Conservation (phyloP, 2,888 invertebrate genomes). For the Drosophila kambysellisi region DNA sequence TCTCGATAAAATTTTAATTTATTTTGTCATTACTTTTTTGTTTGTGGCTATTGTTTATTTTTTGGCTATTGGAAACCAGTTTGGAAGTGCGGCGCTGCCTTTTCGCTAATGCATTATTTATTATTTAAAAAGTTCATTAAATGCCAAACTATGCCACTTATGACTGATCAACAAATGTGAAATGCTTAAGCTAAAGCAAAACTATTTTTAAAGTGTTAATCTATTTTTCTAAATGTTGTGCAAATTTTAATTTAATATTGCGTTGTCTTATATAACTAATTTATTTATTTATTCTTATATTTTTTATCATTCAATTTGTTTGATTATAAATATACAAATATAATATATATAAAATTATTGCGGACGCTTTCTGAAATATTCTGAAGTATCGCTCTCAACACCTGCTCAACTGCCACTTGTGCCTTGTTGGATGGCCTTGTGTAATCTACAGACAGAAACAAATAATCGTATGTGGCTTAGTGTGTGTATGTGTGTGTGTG, state of each 20-base stretch:
- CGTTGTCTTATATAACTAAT: not conserved
- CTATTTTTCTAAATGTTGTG: not conserved
- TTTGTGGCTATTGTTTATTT: constrained; percentile 5
- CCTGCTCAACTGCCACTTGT: constrained; percentile 14
- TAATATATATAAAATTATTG: not conserved
- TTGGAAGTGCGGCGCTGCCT: constrained; percentile 39
- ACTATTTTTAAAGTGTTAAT: not conserved
- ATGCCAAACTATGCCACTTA: constrained; percentile 54
- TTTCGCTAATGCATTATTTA: constrained; percentile 46
- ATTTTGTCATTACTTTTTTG: constrained; percentile 28
- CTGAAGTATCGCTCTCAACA: constrained; percentile 15
- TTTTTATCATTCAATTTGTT: not conserved
- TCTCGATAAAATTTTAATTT: constrained; percentile 68
- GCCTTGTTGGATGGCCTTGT: not conserved
- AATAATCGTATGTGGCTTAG: not conserved
- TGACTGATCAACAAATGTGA: not conserved
- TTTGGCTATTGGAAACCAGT: constrained; percentile 46
- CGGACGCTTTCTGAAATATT: not conserved
- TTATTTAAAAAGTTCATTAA: constrained; percentile 52
- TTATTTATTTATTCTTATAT: not conserved
- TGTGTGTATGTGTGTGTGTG: not conserved
- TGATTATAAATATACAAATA: not conserved
- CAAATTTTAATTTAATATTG: not conserved
- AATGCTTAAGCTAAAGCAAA: not conserved
- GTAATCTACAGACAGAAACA: constrained; percentile 1